Evolutionary conservation across 2,797 vertebrate species (phyloP), one percentile per base, ranked within the genome.

Genomic region (Mormyrus proboscirostris): DNA sequence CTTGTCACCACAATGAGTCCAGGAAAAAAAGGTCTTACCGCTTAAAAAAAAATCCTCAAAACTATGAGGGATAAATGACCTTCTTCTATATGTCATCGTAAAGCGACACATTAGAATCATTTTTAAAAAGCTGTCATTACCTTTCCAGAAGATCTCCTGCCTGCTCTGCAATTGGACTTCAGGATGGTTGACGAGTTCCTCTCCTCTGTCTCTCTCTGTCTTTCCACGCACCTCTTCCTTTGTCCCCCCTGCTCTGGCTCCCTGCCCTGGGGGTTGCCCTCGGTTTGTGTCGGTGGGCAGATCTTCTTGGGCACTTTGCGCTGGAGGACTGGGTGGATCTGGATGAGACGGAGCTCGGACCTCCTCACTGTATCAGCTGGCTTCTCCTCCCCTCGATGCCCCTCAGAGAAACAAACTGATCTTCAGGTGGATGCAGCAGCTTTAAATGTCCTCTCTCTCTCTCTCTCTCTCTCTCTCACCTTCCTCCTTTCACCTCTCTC

Each of bases 381-480:
- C 55, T 82, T 85, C 2, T 16, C 14, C 33, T 22, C 9, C 73
- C 53, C 53, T 47, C 16, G 22, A n/a, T 44, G 55, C 50, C 16
- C 55, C 55, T 88, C 25, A 25, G 33, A 53, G 87, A 88, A 85
- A 41, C 59, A 88, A 73, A 90, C 87, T 88, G 85, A 90, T 90
- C 89, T 90, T 88, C 89, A 90, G 89, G 89, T 90, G 89, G 57
- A 73, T 82, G 87, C n/a, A 83, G 53, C 57, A 49, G 82, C 82
- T 85, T 65, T 89, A 25, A 86, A 62, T 79, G 49, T 82, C 16
- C 79, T 85, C 69, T 59, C 55, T 7, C 12, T 76, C 73, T 12
- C 22, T 49, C 73, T 88, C 51, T 59, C 44, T 69, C 88, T 86
- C 57, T 86, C 82, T 69, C 55, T 50, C 44, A 33, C 89, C 16